Base-by-base conservation (phyloP, 2,113 vertebrate species). In the Spheniscus mendiculus region DNA sequence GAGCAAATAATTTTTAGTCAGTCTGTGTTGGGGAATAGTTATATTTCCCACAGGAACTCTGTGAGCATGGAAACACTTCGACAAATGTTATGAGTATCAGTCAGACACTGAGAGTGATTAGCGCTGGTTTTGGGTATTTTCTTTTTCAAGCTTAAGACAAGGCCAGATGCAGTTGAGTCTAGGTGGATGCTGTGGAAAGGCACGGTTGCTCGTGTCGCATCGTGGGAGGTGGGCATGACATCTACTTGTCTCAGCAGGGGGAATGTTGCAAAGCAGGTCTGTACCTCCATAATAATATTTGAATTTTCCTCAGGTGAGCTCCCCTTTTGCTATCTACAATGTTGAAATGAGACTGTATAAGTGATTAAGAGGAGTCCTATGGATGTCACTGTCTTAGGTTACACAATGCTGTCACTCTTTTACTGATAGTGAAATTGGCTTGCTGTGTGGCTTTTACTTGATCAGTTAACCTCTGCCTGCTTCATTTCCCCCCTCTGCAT, bases 1-100 rank as follows among this genome's bases (percentile, higher is more conserved):
- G 53, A 95, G 30, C 52, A 91, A 92, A 81, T 74, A 59, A 89
- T 87, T 96, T 92, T 88, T 82, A 66, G 52, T 69, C 30, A 23
- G 10, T 20, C 11, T 77, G 44, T 90, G 11, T 17, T 94, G 30
- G 27, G 65, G n/a, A 79, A 29, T 52, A 66, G 38, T 81, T 95
- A 5, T 56, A n/a, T 73, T 95, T 96, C 59, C 89, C 59, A 26
- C n/a, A 83, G 58, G 55, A 89, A 36, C n/a, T 73, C 29, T 81
- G 16, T 73, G 65, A 88, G 63, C 15, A 10, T 56, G 26, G 52
- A 81, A 96, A 62, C 42, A 77, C 15, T 96, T 94, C 50, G 71
- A 63, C 45, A 88, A 62, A 72, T 66, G 56, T 59, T 82, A 38
- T 50, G 22, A 23, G 23, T 88, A 70, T 83, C 92, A 89, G n/a